phyloP scores from a whole-genome alignment of 92 coral and sea anemone species.

The Siderastrea siderea region DNA sequence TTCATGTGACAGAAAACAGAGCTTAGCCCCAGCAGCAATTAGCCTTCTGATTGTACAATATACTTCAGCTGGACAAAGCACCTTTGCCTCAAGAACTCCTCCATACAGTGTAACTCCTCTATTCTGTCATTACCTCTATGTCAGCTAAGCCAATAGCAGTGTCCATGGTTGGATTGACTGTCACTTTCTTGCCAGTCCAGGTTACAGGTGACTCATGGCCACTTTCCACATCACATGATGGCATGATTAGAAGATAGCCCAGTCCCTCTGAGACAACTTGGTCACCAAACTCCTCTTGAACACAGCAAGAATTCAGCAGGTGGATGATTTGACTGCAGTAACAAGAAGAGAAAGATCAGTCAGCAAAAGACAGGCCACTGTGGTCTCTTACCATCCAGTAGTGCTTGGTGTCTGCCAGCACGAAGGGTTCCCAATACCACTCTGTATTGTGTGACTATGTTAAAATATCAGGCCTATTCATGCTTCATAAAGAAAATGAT shows the following conservation, averaged over 20 bases:
- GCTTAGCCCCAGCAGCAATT: too few relatives aligned
- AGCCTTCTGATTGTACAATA: too few relatives aligned
- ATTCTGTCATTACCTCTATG: slow-evolving; percentile 78
- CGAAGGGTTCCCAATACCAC: too few relatives aligned
- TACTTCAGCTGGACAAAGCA: too few relatives aligned
- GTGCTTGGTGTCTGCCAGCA: too few relatives aligned
- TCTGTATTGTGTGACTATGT: too few relatives aligned
- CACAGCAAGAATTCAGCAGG: slow-evolving; percentile 94
- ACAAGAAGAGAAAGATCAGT: not conserved
- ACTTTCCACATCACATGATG: slow-evolving; percentile 58
- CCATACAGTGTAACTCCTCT: too few relatives aligned
- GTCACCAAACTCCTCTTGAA: slow-evolving; percentile 73
- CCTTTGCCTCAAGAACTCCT: too few relatives aligned
- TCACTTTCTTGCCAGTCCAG: slow-evolving; percentile 88
- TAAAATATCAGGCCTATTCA: too few relatives aligned
- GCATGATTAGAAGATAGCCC: slow-evolving; percentile 79
- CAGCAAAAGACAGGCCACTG: not conserved
- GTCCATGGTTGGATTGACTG: slow-evolving; percentile 84
- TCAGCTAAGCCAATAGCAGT: slow-evolving; percentile 92
- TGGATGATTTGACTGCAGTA: slow-evolving; percentile 79
- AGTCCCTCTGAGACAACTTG: slow-evolving; percentile 38
- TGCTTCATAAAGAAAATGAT: too few relatives aligned
- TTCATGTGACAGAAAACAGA: too few relatives aligned
- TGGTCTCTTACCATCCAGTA: too few relatives aligned
- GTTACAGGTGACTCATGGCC: slow-evolving; percentile 63